Conservation (phyloP, 2,888 invertebrate species). For the Nomada flava region DNA sequence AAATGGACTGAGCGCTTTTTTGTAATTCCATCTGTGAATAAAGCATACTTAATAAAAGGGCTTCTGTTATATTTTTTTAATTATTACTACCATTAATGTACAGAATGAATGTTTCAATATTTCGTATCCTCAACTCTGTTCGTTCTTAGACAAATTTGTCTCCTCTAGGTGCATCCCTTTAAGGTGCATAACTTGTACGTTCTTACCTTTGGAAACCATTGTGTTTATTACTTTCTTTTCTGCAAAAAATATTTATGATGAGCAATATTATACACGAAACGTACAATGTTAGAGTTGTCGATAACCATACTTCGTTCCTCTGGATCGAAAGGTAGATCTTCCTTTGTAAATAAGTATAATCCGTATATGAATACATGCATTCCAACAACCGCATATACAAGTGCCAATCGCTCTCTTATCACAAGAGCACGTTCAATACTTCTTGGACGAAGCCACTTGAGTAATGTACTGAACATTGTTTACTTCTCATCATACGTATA, state of each 20-base stretch:
- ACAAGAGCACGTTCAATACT: too few relatives aligned
- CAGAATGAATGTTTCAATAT: not conserved
- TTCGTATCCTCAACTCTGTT: not conserved
- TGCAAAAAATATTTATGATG: too few relatives aligned
- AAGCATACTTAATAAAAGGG: conserved; percentile 22
- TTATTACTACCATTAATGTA: conserved; percentile 2
- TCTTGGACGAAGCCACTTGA: not conserved
- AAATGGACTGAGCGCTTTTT: conserved; percentile 16
- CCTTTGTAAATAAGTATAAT: accelerated
- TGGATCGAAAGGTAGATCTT: not conserved
- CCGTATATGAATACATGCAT: conserved; percentile 55
- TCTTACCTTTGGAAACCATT: too few relatives aligned
- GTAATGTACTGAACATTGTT: not conserved
- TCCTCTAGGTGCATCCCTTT: too few relatives aligned
- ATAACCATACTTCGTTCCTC: conserved; percentile 22
- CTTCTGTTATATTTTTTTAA: conserved; percentile 40
- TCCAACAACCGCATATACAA: conserved; percentile 53
- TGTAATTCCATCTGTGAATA: conserved; percentile 30
- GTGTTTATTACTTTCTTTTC: too few relatives aligned
- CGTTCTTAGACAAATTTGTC: too few relatives aligned
- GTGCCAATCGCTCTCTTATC: not conserved
- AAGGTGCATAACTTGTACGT: too few relatives aligned
- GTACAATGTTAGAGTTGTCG: not conserved
- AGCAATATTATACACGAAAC: not conserved
- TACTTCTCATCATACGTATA: not conserved